Percentiles rank a stretch among this genome's conserved stretches.
Evolutionary conservation across 2,888 invertebrate species (phyloP).

Genomic region (Barypeithes pellucidus): DNA sequence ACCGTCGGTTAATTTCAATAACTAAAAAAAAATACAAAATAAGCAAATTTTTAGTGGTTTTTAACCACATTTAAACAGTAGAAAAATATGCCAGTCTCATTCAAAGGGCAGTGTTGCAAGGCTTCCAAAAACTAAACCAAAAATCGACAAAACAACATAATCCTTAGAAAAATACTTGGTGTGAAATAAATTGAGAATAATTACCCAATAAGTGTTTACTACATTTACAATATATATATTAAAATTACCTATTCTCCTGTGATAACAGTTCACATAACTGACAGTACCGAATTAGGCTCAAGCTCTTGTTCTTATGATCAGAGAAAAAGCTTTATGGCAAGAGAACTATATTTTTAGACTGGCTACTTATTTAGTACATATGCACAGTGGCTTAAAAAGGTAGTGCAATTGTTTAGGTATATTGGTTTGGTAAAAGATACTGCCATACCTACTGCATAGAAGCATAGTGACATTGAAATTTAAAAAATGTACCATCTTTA

Average conservation of each 20-base stretch:
- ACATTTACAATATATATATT: conserved; percentile 12
- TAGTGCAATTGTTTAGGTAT: no score
- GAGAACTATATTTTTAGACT: no score
- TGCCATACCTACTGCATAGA: no score
- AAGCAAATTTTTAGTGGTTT: conserved; percentile 36
- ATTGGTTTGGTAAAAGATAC: no score
- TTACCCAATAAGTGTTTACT: conserved; percentile 9
- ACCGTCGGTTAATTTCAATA: conserved; percentile 12
- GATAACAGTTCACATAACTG: conserved; percentile 4
- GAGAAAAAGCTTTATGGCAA: no score
- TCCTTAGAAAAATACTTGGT: conserved; percentile 25
- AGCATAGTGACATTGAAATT: no score
- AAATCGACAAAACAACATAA: conserved; percentile 45
- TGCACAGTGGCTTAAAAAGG: no score
- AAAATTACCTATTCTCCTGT: conserved; percentile 9
- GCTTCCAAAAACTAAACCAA: conserved; percentile 58
- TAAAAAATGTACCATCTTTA: no score
- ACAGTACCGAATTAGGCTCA: not conserved
- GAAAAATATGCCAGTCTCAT: conserved; percentile 68
- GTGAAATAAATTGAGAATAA: conserved; percentile 12
- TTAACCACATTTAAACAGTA: conserved; percentile 63
- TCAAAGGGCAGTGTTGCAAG: conserved; percentile 67
- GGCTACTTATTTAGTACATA: no score
- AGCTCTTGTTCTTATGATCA: not conserved
- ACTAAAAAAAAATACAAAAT: conserved; percentile 36